Conservation (phyloP, 1,140 invertebrate genomes). For the Amphibalanus amphitrite region DNA sequence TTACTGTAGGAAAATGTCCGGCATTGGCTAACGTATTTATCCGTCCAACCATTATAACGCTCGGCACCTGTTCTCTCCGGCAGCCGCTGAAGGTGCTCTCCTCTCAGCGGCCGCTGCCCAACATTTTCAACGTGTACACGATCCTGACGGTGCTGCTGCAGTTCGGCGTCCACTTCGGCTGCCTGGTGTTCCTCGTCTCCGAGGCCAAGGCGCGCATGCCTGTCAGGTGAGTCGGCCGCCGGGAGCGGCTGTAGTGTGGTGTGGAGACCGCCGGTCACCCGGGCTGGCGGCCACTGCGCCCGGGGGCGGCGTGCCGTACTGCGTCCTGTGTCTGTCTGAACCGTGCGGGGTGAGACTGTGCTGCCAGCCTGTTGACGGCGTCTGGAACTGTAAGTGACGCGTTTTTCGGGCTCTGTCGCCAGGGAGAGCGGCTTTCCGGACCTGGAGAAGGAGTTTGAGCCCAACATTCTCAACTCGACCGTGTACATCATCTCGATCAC, state of each 20-base stretch:
- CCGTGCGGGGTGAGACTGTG: too few relatives aligned
- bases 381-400: too few relatives aligned
- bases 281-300: too few relatives aligned
- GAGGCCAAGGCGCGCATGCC: conserved; percentile 37
- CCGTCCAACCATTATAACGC: conserved; percentile 12
- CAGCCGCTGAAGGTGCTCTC: conserved; percentile 86
- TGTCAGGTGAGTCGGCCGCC: conserved; percentile 20
- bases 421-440: conserved; percentile 28
- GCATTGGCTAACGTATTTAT: too few relatives aligned
- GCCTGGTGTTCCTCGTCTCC: conserved; percentile 74
- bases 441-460: conserved; percentile 73
- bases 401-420: too few relatives aligned
- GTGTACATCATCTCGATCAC: conserved; percentile 97
- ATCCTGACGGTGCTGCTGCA: conserved; percentile 86
- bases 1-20: too few relatives aligned
- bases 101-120: conserved; percentile 83
- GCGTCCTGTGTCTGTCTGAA: too few relatives aligned
- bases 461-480: conserved; percentile 88
- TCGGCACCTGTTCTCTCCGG: conserved; percentile 21
- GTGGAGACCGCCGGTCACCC: too few relatives aligned
- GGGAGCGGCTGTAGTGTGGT: too few relatives aligned
- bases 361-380: too few relatives aligned
- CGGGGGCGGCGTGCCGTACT: too few relatives aligned
- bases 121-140: conserved; percentile 98
- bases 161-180: conserved; percentile 86